Evolutionary conservation across 2,113 vertebrate genomes (phyloP), one percentile per base, ranked within the genome.

Genomic region (Dolichotis patagonum): DNA sequence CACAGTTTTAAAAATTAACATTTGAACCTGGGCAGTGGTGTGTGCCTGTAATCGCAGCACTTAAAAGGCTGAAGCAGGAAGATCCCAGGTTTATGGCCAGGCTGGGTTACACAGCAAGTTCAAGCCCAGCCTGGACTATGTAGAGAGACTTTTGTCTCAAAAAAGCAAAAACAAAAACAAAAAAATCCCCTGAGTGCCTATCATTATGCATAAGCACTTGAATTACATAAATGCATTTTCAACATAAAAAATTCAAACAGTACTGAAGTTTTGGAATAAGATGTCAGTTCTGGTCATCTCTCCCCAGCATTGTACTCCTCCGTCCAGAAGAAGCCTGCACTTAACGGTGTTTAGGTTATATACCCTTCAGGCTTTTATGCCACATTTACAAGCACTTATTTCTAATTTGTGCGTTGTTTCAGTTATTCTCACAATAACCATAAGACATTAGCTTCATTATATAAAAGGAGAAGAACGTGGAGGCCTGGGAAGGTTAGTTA

Each of bases 1-100:
- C 56, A 60, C 85, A 38, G 49, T 86, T 94, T 85, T 82, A 60
- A 90, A 86, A 90, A 60, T 82, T 63, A 80, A 56, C 80, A 41
- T 80, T 52, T n/a, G 77, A 54, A 80, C 30, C 16, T 35, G 30
- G 30, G 77, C 77, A 20, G 77, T 80, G 49, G 49, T 52, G 52
- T 1, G 5, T 20, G 17, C 30, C 49, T 80, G 17, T 54, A 80
- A 80, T 80, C 77, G 30, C 77, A 80, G 49, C 49, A 54, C 19
- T 35, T 54, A 28, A 43, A 8, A 80, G 43, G 20, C n/a, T 73
- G 20, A 73, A n/a, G 69, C 20, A 73, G 69, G 20, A 73, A 73
- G 20, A 73, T 73, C 69, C 41, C n/a, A 73, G 69, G 24, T 77
- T 77, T 26, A 43, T 43, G 22, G 38, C 71, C 22, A 43, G 71